phyloP scores from a whole-genome alignment of 2,113 vertebrate genomes.

The Sylvia atricapilla region DNA sequence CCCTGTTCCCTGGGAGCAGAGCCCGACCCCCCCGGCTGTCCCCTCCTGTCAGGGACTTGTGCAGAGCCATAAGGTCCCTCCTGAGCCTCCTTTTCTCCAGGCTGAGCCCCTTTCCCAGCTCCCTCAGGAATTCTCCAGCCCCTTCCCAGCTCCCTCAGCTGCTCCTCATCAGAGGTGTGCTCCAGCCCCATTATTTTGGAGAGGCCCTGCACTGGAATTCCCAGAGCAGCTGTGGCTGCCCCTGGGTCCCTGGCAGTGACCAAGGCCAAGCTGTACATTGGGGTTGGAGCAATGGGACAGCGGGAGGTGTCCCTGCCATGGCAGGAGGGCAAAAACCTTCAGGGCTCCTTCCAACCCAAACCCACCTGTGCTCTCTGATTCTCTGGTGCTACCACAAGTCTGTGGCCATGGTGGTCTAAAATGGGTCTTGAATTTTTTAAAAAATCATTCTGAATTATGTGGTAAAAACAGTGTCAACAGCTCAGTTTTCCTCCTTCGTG shows the following conservation, averaged over 20 bases:
- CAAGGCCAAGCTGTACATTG: background rate
- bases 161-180: background rate
- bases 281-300: background rate
- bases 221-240: background rate
- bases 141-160: background rate
- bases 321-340: no score
- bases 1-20: background rate
- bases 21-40: background rate
- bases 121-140: background rate
- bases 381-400: fast-evolving
- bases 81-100: background rate
- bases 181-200: background rate
- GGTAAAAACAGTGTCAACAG: fast-evolving
- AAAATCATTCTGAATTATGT: fast-evolving
- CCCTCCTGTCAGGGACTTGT: background rate
- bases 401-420: background rate
- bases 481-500: fast-evolving
- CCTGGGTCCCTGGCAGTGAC: background rate
- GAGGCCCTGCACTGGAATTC: background rate
- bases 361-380: background rate
- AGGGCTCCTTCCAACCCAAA: background rate
- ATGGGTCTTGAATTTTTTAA: background rate
- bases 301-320: background rate
- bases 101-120: background rate
- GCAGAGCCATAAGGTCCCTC: background rate